Conservation (phyloP, 1,140 invertebrate species). For the Sycophila sp. region DNA sequence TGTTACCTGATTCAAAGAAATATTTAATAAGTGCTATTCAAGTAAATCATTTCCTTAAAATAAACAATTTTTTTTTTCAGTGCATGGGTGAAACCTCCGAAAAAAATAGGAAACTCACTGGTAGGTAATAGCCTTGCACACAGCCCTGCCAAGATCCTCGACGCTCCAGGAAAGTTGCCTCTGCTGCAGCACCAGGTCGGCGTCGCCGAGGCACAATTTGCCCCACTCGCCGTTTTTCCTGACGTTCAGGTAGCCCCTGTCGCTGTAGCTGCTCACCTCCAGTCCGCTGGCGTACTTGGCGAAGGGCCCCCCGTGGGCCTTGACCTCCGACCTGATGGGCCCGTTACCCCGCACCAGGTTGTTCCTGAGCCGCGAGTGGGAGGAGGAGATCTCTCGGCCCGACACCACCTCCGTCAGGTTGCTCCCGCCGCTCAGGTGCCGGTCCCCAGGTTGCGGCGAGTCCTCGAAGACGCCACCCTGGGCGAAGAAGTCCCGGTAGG, state of each 20-base stretch:
- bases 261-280: constrained; percentile 58
- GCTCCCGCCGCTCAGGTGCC: not conserved
- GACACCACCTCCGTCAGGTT: constrained; percentile 40
- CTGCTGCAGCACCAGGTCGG: constrained; percentile 46
- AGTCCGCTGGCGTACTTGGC: constrained; percentile 30
- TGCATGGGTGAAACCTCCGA: no score
- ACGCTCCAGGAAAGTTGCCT: constrained; percentile 67
- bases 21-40: no score
- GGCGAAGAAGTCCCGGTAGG: not conserved
- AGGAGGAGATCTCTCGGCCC: constrained; percentile 55
- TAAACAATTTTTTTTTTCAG: no score
- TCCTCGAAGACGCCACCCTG: not conserved
- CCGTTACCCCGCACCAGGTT: constrained; percentile 18
- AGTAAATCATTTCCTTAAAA: no score
- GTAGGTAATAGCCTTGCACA: constrained; percentile 82
- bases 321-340: constrained; percentile 39
- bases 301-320: constrained; percentile 31
- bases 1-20: no score
- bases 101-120: constrained; percentile 75
- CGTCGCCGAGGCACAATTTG: constrained; percentile 71
- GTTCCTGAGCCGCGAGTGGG: constrained; percentile 39
- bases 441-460: not conserved
- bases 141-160: constrained; percentile 77
- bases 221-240: constrained; percentile 82
- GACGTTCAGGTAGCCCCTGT: constrained; percentile 77